phyloP scores from a whole-genome alignment of 2,888 invertebrate genomes.

The Cephalotes varians region DNA sequence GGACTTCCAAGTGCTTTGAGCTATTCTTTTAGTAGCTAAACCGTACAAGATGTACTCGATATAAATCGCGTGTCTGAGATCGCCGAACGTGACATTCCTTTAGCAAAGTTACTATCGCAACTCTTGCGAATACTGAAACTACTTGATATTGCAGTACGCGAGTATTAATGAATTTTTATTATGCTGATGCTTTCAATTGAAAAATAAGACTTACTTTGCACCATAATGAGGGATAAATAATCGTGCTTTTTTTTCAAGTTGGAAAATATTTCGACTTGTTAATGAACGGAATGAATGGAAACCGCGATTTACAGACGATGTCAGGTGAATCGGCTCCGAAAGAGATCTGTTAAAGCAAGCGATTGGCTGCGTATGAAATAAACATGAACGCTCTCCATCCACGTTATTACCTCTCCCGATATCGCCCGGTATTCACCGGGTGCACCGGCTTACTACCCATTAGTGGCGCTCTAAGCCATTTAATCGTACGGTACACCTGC shows the following conservation, averaged over 20 bases:
- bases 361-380: constrained; percentile 44
- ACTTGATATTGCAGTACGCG: neutral
- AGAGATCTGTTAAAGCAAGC: constrained; percentile 28
- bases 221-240: neutral
- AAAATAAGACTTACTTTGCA: neutral
- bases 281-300: neutral
- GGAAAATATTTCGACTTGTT: neutral
- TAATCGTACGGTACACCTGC: constrained; percentile 63
- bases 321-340: neutral
- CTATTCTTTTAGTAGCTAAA: constrained; percentile 30
- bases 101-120: neutral
- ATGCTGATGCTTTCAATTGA: neutral
- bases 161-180: neutral
- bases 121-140: neutral
- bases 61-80: neutral
- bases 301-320: constrained; percentile 17
- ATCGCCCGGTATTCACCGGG: neutral
- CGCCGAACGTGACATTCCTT: neutral
- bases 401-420: constrained; percentile 36
- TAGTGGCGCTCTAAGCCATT: constrained; percentile 66
- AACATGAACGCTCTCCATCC: constrained; percentile 26
- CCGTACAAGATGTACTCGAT: constrained; percentile 34
- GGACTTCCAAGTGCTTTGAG: constrained; percentile 29
- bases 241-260: neutral
- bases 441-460: constrained; percentile 53